phyloP scores from a whole-genome alignment of 2,797 vertebrate genomes.

The Spinus pinus region DNA sequence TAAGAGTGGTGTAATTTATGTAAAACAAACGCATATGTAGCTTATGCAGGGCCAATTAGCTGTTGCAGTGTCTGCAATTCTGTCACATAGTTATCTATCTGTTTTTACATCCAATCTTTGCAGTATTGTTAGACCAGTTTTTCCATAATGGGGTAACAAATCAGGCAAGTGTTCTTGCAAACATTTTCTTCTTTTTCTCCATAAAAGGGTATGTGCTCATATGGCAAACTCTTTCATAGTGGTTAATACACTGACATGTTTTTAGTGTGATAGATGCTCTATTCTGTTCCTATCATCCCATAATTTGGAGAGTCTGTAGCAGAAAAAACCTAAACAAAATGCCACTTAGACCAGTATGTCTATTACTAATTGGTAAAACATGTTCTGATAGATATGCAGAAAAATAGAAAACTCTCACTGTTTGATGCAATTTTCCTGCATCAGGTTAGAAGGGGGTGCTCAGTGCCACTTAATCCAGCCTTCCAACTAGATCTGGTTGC shows the following conservation, averaged over 20 bases:
- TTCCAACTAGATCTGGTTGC: not conserved
- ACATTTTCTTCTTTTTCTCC: constrained; percentile 26
- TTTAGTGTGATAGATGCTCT: not conserved
- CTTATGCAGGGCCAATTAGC: not conserved
- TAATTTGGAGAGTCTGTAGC: not conserved
- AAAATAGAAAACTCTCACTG: not conserved
- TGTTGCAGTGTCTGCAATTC: not conserved
- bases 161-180: not conserved
- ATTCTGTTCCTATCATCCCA: not conserved
- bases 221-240: not conserved
- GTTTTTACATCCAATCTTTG: not conserved
- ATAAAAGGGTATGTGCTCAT: constrained; percentile 39
- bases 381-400: not conserved
- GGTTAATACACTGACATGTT: not conserved
- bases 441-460: not conserved
- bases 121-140: constrained; percentile 15
- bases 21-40: constrained; percentile 16
- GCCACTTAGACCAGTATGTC: not conserved
- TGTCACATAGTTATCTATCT: not conserved
- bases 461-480: not conserved
- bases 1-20: not conserved
- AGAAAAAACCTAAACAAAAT: not conserved
- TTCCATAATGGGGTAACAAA: constrained; percentile 50
- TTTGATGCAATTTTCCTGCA: not conserved
- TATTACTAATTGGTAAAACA: not conserved